A percentile compares a stretch with the other conserved stretches of the same genome.
Evolutionary conservation across 2,113 vertebrate species (phyloP).

Genomic region (Oryzias woworae): DNA sequence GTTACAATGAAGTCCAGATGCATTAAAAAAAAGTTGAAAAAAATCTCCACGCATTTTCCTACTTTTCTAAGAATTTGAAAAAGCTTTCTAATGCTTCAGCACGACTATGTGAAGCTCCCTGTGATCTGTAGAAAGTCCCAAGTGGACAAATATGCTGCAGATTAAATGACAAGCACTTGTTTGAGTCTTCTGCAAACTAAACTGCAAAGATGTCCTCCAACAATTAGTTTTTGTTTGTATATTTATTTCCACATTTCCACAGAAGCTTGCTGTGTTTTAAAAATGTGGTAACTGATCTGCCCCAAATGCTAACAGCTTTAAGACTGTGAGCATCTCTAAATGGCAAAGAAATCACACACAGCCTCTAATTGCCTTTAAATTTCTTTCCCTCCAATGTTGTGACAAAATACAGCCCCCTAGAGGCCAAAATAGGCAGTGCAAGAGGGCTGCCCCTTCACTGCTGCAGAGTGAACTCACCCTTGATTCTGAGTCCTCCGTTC

Average conservation of each 20-base stretch:
- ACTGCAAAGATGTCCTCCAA: slow-evolving; percentile 20
- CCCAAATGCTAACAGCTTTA: slow-evolving; percentile 2
- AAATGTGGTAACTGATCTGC: slow-evolving; percentile 4
- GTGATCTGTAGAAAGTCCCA: slow-evolving; percentile 68
- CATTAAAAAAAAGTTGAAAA: slow-evolving; percentile 37
- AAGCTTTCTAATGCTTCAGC: slow-evolving; percentile 23
- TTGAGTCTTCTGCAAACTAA: slow-evolving; percentile 2
- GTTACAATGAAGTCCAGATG: slow-evolving; percentile 83
- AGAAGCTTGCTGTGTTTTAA: slow-evolving; percentile 5
- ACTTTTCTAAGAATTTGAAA: slow-evolving; percentile 41
- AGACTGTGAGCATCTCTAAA: neutral
- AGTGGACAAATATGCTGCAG: slow-evolving; percentile 39
- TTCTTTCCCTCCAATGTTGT: neutral
- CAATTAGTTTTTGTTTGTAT: slow-evolving; percentile 15
- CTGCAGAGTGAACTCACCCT: slow-evolving; percentile 69
- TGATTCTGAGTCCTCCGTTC: slow-evolving; percentile 64
- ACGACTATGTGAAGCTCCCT: slow-evolving; percentile 51
- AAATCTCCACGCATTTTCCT: slow-evolving; percentile 36
- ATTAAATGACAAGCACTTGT: slow-evolving; percentile 25
- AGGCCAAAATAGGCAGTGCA: slow-evolving; percentile 36
- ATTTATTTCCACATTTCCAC: slow-evolving; percentile 21
- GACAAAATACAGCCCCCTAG: slow-evolving; percentile 64
- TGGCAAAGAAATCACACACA: slow-evolving; percentile 3
- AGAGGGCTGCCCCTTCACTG: rapidly evolving
- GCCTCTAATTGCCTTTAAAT: slow-evolving; percentile 20